Percentiles rank a stretch among this genome's conserved stretches.
phyloP scores from a whole-genome alignment of 1,140 invertebrate species.

The Camponotus pennsylvanicus region DNA sequence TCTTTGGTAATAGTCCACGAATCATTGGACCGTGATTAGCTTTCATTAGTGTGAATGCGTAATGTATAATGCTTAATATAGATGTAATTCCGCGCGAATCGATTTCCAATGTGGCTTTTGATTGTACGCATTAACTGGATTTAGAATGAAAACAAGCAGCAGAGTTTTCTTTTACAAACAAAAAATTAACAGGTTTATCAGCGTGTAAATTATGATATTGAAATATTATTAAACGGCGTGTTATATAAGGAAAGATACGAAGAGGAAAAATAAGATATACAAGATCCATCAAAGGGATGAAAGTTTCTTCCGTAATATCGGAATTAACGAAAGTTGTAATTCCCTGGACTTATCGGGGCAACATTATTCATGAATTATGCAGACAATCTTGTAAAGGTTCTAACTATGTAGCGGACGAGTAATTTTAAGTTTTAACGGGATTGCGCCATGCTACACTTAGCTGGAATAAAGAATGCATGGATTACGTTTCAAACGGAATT shows the following conservation, averaged over 20 bases:
- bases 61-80: neutral
- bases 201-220: constrained; percentile 31
- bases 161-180: neutral
- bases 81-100: constrained; percentile 33
- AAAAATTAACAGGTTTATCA: constrained; percentile 4
- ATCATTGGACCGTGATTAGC: constrained; percentile 40
- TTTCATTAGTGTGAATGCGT: constrained; percentile 32
- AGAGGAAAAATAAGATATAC: constrained; percentile 40
- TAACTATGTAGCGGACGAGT: constrained; percentile 62
- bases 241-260: constrained; percentile 39
- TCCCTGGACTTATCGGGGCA: constrained; percentile 54
- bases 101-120: constrained; percentile 35
- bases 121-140: constrained; percentile 16
- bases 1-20: constrained; percentile 44
- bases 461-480: constrained; percentile 59
- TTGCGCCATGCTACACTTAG: constrained; percentile 58
- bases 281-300: constrained; percentile 41
- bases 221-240: constrained; percentile 21
- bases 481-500: constrained; percentile 63
- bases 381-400: constrained; percentile 61
- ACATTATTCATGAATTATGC: constrained; percentile 64
- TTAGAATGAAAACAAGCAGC: neutral
- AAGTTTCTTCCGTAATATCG: constrained; percentile 55
- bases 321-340: constrained; percentile 62
- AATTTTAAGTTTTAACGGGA: constrained; percentile 63